Evolutionary conservation across 2,797 vertebrate genomes (phyloP).

Genomic region (Diplodus puntazzo): DNA sequence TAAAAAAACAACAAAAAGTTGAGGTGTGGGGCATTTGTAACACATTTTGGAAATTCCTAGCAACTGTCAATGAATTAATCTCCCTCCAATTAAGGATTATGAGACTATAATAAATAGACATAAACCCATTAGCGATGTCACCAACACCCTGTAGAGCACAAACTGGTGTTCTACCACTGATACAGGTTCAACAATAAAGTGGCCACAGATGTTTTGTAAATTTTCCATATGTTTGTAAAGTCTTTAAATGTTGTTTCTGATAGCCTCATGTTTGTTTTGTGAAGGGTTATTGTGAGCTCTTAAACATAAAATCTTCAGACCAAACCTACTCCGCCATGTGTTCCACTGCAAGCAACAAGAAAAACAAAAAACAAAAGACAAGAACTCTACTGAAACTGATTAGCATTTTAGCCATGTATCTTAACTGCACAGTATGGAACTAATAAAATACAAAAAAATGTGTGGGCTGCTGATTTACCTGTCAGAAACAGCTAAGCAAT

Average conservation of each 20-base stretch:
- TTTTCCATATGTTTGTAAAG: background rate
- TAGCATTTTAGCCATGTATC: background rate
- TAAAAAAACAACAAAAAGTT: background rate
- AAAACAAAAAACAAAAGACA: constrained; percentile 6
- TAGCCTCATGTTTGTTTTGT: background rate
- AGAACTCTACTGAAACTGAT: background rate
- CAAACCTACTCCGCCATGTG: background rate
- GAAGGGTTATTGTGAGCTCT: constrained; percentile 2
- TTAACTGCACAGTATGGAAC: background rate
- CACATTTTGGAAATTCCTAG: background rate
- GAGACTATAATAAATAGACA: background rate
- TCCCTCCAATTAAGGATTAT: background rate
- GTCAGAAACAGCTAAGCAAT: background rate
- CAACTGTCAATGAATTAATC: background rate
- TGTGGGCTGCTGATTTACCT: background rate
- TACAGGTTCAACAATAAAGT: background rate
- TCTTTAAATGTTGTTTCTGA: background rate
- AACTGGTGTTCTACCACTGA: background rate
- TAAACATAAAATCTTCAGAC: background rate
- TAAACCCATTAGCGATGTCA: background rate
- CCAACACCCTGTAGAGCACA: background rate
- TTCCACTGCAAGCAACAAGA: background rate
- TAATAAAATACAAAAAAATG: constrained; percentile 1
- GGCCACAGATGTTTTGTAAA: background rate
- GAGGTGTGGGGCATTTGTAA: background rate